phyloP scores from a whole-genome alignment of 2,113 vertebrate species.

The Macaca nemestrina region DNA sequence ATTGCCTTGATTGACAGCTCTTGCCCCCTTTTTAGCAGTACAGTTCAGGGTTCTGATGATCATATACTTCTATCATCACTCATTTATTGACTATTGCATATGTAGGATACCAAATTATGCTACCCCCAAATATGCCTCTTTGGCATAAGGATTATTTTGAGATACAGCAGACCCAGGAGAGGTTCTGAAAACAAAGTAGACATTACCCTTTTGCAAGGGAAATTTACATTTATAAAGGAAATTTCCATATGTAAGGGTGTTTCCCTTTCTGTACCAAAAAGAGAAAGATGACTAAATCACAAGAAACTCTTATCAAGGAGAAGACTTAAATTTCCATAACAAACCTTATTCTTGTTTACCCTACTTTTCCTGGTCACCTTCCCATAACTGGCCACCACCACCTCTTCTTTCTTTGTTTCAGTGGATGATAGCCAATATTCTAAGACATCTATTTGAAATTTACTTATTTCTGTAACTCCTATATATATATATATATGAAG shows the following conservation, averaged over 20 bases:
- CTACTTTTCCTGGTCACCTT: not conserved
- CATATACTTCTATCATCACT: not conserved
- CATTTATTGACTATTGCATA: not conserved
- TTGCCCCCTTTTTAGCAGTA: not conserved
- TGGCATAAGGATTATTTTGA: not conserved
- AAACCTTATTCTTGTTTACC: not conserved
- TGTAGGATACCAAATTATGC: not conserved
- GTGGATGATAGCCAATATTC: not conserved
- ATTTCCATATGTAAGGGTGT: not conserved
- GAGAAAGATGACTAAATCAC: not conserved
- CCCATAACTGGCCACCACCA: not conserved
- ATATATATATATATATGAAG: not conserved
- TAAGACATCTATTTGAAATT: not conserved
- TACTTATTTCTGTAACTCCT: not conserved
- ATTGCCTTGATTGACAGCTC: not conserved
- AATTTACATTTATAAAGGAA: not conserved
- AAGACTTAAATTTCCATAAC: not conserved
- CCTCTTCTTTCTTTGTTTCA: not conserved
- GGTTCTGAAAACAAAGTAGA: not conserved
- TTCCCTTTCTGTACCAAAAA: not conserved
- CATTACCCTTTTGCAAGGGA: not conserved
- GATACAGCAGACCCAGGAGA: not conserved
- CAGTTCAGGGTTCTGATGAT: not conserved
- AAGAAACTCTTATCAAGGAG: not conserved
- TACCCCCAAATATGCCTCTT: not conserved